phyloP scores from a whole-genome alignment of 2,888 invertebrate genomes.

The Yponomeuta cagnagella region DNA sequence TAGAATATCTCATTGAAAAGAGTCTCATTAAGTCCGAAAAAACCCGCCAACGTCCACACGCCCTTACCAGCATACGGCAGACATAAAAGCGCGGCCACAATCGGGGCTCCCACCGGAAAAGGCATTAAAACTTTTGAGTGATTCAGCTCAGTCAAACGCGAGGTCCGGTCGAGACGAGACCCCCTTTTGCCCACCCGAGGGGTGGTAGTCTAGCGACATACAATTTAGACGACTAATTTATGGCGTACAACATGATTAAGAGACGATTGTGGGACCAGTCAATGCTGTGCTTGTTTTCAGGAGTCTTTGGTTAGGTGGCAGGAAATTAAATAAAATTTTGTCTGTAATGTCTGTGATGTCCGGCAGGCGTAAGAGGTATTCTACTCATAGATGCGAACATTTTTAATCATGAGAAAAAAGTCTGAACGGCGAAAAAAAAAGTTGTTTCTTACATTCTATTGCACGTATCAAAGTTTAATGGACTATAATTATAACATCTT shows the following conservation, averaged over 20 bases:
- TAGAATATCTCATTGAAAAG: not conserved
- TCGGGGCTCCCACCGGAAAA: slow-evolving; percentile 54
- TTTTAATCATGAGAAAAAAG: too few species aligned
- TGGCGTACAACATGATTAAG: slow-evolving; percentile 13
- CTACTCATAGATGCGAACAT: too few species aligned
- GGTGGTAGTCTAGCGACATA: not conserved
- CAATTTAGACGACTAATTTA: slow-evolving; percentile 15
- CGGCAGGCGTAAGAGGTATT: too few species aligned
- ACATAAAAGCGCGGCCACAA: slow-evolving; percentile 28
- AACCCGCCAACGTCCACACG: not conserved
- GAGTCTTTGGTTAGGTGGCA: not conserved
- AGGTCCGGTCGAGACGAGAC: slow-evolving; percentile 38
- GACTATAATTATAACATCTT: too few species aligned
- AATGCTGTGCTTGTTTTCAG: not conserved
- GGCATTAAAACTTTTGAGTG: slow-evolving; percentile 75
- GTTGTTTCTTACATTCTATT: too few species aligned
- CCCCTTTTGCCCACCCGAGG: not conserved
- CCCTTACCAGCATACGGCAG: not conserved
- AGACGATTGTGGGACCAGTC: not conserved
- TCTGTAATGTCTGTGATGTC: not conserved
- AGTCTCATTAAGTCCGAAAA: not conserved
- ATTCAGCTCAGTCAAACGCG: slow-evolving; percentile 72
- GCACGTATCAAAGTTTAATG: too few species aligned
- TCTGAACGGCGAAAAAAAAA: too few species aligned
- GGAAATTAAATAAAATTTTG: not conserved